Base-by-base conservation (phyloP, 2,888 invertebrate genomes). In the Glaucopsyche alexis region DNA sequence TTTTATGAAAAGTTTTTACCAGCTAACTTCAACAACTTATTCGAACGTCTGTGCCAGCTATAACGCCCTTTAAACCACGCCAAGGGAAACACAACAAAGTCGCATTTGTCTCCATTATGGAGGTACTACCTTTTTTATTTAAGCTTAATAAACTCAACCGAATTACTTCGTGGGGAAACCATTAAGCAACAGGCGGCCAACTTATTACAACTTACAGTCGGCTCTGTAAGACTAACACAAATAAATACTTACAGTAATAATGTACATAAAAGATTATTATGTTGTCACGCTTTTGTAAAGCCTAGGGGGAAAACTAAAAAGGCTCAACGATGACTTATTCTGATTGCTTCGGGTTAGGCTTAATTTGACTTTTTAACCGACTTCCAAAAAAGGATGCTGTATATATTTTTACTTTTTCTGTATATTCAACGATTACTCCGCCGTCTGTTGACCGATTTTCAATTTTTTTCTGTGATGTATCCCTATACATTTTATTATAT, bases 141-240 rank as follows among this genome's bases (percentile, higher is more conserved):
- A 74, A 74, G 81, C 80, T 82, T 83, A 81, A 81, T 80, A 79
- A 82, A 78, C 81, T 85, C 84, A 80, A 81, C 81, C 81, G 79
- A 78, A 80, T 81, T 81, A 82, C 84, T 74, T 77, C 74, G 73
- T 60, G 74, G 14, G 60, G 74, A 74, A 82, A 77, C 85, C 87
- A 86, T 87, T 87, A 87, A 82, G 81, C 85, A 85, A 84, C 84
- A 83, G 85, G 83, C 84, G 82, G 83, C 83, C 79, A 81, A 83
- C 82, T 87, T 87, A 88, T 88, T 87, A 88, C 85, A 82, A 81
- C 82, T 81, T 82, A 45, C 55, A 16, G 78, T 74, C 78, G 81
- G 29, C 29, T 11, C 16, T 29, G 60, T 60, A 55, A 16, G 55
- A n/a, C n/a, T 47, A 11, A 47, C 67, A 45, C 13, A 47, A 67